A percentile compares a stretch with the other conserved stretches of the same genome.
These are phyloP conservation scores for Parauchenoglanis ngamensis DNA, from an alignment of 2,797 vertebrate genomes.

Conservation along the genomic window DNA sequence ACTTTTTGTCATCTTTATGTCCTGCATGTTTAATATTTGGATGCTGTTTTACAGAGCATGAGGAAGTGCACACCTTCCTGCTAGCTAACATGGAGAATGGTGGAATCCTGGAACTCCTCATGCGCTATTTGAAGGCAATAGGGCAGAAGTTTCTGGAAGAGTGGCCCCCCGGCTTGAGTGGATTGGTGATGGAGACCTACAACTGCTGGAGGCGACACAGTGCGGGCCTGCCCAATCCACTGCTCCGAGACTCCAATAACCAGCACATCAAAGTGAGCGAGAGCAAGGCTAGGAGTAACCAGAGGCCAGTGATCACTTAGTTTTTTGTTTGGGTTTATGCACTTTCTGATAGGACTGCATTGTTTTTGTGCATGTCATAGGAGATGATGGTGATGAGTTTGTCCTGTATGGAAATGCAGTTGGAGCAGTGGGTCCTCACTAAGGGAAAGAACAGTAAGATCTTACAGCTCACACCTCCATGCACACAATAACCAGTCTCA, in stretches of 20 bases:
- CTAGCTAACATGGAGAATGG: constrained; percentile 87
- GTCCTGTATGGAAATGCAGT: constrained; percentile 93
- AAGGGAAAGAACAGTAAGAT: constrained; percentile 87
- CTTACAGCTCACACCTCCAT: not conserved
- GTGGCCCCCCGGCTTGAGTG: constrained; percentile 86
- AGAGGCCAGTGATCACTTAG: not conserved
- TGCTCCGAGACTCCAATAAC: constrained; percentile 88
- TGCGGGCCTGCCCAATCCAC: constrained; percentile 89
- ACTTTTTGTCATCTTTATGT: not conserved
- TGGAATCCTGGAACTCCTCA: constrained; percentile 91
- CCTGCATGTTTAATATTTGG: not conserved
- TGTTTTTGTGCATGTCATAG: constrained; percentile 67
- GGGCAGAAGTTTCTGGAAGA: constrained; percentile 86
- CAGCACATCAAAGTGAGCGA: constrained; percentile 83
- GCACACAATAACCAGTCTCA: not conserved
- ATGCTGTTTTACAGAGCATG: constrained; percentile 77
- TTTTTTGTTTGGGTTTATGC: not conserved
- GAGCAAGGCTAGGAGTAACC: not conserved
- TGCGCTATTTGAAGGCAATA: constrained; percentile 91
- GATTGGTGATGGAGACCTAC: constrained; percentile 86
- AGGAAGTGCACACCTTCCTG: constrained; percentile 90
- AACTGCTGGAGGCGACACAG: constrained; percentile 92
- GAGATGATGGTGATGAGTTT: constrained; percentile 95
- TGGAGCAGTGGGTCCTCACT: constrained; percentile 90
- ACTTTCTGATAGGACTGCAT: not conserved